Percentiles rank a stretch among this genome's conserved stretches.
Evolutionary conservation across 2,888 invertebrate species (phyloP).

Genomic region (Sicus ferrugineus): DNA sequence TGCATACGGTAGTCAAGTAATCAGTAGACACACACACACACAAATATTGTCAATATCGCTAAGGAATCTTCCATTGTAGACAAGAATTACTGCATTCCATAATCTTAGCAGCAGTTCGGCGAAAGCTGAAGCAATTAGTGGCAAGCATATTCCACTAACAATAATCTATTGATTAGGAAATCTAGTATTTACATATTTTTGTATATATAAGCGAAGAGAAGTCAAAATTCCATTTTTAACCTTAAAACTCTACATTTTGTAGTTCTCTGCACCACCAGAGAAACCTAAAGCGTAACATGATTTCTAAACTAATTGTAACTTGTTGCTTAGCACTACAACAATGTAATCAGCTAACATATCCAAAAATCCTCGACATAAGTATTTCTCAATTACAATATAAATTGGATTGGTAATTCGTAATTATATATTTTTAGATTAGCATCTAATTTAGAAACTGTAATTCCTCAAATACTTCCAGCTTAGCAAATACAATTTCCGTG

Average conservation of each 20-base stretch:
- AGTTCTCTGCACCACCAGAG: conserved; percentile 13
- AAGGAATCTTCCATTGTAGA: conserved; percentile 28
- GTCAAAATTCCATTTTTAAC: conserved; percentile 30
- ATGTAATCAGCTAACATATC: conserved; percentile 7
- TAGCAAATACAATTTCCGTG: no score
- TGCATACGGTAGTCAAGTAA: conserved; percentile 4
- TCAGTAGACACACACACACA: background rate
- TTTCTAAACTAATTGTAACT: conserved; percentile 51
- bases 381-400: background rate
- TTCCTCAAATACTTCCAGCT: no score
- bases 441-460: no score
- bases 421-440: no score
- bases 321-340: conserved; percentile 10
- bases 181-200: conserved; percentile 16
- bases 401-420: no score
- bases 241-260: conserved; percentile 12
- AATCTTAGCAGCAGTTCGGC: conserved; percentile 7
- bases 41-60: no score
- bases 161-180: background rate
- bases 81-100: conserved; percentile 6
- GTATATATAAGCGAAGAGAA: conserved; percentile 23
- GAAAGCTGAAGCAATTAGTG: background rate
- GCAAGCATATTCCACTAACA: conserved; percentile 17
- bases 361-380: background rate
- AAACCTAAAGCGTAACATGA: conserved; percentile 49